Evolutionary conservation across 1,140 invertebrate genomes (phyloP), one percentile per base, ranked within the genome.

Genomic region (Meloidogyne chitwoodi): DNA sequence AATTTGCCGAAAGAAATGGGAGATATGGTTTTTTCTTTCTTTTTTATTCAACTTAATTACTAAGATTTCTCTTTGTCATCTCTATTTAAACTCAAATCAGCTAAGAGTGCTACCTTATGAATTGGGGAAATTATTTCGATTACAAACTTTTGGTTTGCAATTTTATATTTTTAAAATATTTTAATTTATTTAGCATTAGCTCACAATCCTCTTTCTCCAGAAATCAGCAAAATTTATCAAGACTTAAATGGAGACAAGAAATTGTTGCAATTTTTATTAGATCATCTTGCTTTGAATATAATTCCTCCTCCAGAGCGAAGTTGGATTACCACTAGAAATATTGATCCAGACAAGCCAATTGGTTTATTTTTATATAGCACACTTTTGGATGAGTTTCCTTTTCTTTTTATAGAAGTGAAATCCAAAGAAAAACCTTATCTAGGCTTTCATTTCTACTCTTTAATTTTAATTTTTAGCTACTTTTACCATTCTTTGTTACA

Each of bases 401-500:
- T n/a, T n/a, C n/a, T n/a, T n/a, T n/a, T n/a, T n/a, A n/a, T n/a
- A n/a, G n/a, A n/a, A n/a, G n/a, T n/a, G n/a, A n/a, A n/a, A n/a
- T n/a, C n/a, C n/a, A n/a, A n/a, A n/a, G n/a, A n/a, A n/a, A n/a
- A n/a, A n/a, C n/a, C n/a, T n/a, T n/a, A n/a, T n/a, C n/a, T n/a
- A n/a, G n/a, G n/a, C n/a, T n/a, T n/a, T n/a, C n/a, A n/a, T n/a
- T n/a, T n/a, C n/a, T n/a, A n/a, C 24, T 8, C 48, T 44, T 67
- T 62, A 48, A 69, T 10, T 26, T 16, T 26, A 74, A 24, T 70
- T 84, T 87, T 79, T 67, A 87, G 86, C 95, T 88, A 94, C 83
- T 4, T 87, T 99, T 89, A 98, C 96, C 69, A 94, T 98, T 77
- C 96, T 99, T 93, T 98, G 95, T 89, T 99, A 99, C 91, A 99